Percentiles rank a stretch among this genome's conserved stretches.
Evolutionary conservation across 2,888 invertebrate species (phyloP).

Genomic region (Rhamnusium bicolor): DNA sequence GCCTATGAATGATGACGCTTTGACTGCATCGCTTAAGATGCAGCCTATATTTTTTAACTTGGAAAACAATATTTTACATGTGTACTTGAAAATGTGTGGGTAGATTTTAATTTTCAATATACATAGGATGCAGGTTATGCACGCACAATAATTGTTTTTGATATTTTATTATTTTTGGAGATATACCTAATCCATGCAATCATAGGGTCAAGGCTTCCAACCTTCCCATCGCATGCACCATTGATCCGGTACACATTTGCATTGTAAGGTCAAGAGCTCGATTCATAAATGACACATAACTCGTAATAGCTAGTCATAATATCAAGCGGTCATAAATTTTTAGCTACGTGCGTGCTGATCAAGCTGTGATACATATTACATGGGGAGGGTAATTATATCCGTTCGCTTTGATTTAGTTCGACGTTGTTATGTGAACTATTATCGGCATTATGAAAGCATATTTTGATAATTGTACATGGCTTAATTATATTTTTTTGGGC

Average conservation of each 20-base stretch:
- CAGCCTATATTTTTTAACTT: too few relatives aligned
- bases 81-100: too few relatives aligned
- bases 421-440: not conserved
- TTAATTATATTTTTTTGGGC: not conserved
- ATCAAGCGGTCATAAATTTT: conserved; percentile 1
- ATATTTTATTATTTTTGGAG: too few relatives aligned
- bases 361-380: not conserved
- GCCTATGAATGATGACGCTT: too few relatives aligned
- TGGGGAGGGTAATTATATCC: not conserved
- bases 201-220: conserved; percentile 1
- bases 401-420: not conserved
- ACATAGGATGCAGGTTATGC: too few relatives aligned
- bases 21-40: too few relatives aligned
- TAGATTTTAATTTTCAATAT: too few relatives aligned
- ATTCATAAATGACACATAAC: conserved; percentile 2
- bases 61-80: too few relatives aligned
- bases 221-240: conserved; percentile 8
- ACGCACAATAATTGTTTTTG: too few relatives aligned
- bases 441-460: not conserved
- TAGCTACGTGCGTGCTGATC: not conserved
- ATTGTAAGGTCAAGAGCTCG: conserved; percentile 20
- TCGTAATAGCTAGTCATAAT: not conserved
- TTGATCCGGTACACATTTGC: conserved; percentile 15
- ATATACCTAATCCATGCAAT: not conserved
- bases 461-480: not conserved